Evolutionary conservation across 1,140 invertebrate genomes (phyloP), one percentile per base, ranked within the genome.

Genomic region (Plectrocnemia conspersa): DNA sequence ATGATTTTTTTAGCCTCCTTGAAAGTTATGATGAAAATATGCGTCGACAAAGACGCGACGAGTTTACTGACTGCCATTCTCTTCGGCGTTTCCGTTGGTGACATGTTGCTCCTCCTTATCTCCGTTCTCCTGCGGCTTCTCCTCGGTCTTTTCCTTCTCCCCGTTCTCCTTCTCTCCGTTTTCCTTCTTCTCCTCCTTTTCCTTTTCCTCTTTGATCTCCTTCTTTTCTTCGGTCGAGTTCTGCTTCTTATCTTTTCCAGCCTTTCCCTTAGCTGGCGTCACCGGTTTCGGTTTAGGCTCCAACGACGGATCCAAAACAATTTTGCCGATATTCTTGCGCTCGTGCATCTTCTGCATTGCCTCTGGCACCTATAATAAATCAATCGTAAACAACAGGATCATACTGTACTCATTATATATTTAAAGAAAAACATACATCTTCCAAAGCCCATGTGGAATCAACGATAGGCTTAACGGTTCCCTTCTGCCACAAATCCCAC

Each of bases 281-380:
- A 82, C 82, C 38, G 85, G 84, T 69, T 87, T 87, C 16, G 84
- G 84, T 65, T 87, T 87, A 0, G 85, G 84, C 64, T 88, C 86
- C 64, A 86, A 64, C 23, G 79, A 82, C 16, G 88, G 88, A 68
- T 92, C 88, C 44, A 94, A 69, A 18, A 93, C 79, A 11, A 93
- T 81, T 74, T 93, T 93, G 10, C 91, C 91, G 65, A 93, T 82
- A 70, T 93, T 93, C 70, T 91, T 91, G 63, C 89, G 82, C 64
- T 93, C 89, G 68, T 93, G 89, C 81, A 94, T 87, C 68, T 88
- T 90, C 71, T 91, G 88, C 89, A 94, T 93, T 0, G 88, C 91
- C 63, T 93, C 89, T 21, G 81, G 79, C 3, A 62, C 56, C 38
- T 56, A 50, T n/a, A 41, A 33, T 24, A 2, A 15, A 47, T n/a